phyloP scores from a whole-genome alignment of 2,888 invertebrate genomes.

The Zaprionus lineosus region DNA sequence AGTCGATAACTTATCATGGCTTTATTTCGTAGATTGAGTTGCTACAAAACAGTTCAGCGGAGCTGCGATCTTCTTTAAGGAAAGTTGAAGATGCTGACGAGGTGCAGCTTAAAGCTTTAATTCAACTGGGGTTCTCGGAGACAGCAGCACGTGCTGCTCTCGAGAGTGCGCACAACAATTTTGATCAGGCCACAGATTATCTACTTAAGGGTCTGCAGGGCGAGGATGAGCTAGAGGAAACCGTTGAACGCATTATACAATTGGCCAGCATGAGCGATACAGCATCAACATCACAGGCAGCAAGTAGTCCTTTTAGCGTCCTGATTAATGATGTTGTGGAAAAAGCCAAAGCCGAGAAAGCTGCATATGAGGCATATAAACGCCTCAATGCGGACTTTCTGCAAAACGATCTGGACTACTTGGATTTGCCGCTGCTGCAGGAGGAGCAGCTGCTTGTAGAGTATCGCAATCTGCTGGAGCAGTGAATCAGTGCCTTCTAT shows the following conservation, averaged over 20 bases:
- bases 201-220: slow-evolving; percentile 83
- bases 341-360: slow-evolving; percentile 71
- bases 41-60: slow-evolving; percentile 69
- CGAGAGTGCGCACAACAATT: slow-evolving; percentile 84
- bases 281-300: slow-evolving; percentile 48
- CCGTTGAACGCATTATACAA: slow-evolving; percentile 78
- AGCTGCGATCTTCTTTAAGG: slow-evolving; percentile 59
- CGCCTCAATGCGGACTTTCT: slow-evolving; percentile 85
- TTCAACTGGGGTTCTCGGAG: slow-evolving; percentile 86
- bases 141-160: slow-evolving; percentile 85
- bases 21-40: slow-evolving; percentile 67
- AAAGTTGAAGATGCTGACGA: slow-evolving; percentile 42
- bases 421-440: slow-evolving; percentile 87
- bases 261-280: slow-evolving; percentile 64
- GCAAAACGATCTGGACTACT: slow-evolving; percentile 87
- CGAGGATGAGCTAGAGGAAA: slow-evolving; percentile 68
- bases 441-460: slow-evolving; percentile 88
- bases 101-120: slow-evolving; percentile 60
- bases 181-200: slow-evolving; percentile 85
- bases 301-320: slow-evolving; percentile 26
- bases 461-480: slow-evolving; percentile 86
- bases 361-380: slow-evolving; percentile 84
- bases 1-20: not conserved
- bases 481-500: slow-evolving; percentile 45
- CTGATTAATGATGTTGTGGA: slow-evolving; percentile 59